phyloP scores from a whole-genome alignment of 2,797 vertebrate species.

The Tenualosa thibaudeaui region DNA sequence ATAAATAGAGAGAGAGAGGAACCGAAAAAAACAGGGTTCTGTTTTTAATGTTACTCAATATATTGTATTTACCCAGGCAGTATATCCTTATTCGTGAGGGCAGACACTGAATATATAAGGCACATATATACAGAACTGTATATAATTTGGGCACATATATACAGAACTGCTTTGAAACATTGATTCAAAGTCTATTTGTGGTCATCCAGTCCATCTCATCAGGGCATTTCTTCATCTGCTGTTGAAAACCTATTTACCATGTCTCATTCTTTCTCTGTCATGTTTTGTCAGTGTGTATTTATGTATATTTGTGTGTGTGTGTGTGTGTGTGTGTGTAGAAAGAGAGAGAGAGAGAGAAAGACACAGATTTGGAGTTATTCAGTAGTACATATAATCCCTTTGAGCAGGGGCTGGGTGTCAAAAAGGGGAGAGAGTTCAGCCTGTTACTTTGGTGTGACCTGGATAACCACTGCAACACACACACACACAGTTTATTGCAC shows the following conservation, averaged over 20 bases:
- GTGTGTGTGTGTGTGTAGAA: not conserved
- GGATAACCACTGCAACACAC: not conserved
- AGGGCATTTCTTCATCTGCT: not conserved
- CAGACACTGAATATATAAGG: not conserved
- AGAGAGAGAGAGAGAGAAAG: not conserved
- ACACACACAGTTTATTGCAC: not conserved
- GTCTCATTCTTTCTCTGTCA: not conserved
- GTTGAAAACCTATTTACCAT: not conserved
- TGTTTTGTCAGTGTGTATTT: not conserved
- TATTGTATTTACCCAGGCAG: not conserved
- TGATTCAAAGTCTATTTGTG: not conserved
- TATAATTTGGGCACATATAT: no score
- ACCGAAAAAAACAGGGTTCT: not conserved
- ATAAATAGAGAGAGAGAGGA: no score
- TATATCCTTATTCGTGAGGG: not conserved
- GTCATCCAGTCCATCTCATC: not conserved
- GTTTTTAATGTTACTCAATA: not conserved
- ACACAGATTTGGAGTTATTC: slow-evolving; percentile 8
- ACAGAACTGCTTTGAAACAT: not conserved
- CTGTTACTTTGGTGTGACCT: not conserved
- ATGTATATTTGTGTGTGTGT: not conserved
- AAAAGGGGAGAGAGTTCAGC: not conserved
- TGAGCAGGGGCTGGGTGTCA: not conserved
- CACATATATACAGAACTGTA: no score
- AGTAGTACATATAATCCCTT: slow-evolving; percentile 6